Evolutionary conservation across 2,888 invertebrate species (phyloP).

Genomic region (Clistopyga incitator): DNA sequence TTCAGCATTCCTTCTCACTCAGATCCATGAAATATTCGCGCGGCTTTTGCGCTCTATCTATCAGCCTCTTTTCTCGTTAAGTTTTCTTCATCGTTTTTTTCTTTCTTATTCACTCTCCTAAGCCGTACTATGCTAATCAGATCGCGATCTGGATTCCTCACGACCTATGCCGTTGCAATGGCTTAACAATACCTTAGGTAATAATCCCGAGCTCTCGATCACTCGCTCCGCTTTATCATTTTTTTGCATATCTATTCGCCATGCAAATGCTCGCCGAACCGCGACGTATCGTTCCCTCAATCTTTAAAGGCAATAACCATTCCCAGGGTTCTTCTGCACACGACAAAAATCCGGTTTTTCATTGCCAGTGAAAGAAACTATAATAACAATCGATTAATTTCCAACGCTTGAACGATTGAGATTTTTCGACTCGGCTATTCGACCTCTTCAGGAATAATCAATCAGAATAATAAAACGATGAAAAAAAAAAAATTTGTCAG

Average conservation of each 20-base stretch:
- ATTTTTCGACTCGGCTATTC: not conserved
- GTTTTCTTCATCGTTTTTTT: constrained; percentile 33
- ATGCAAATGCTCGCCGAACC: constrained; percentile 54
- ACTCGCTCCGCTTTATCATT: constrained; percentile 25
- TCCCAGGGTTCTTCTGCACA: constrained; percentile 11
- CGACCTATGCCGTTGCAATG: not conserved
- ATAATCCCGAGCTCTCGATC: constrained; percentile 33
- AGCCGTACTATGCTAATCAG: constrained; percentile 68
- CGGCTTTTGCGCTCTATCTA: not conserved
- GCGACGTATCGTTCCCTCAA: constrained; percentile 45
- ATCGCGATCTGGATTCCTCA: constrained; percentile 68
- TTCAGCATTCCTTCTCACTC: constrained; percentile 31
- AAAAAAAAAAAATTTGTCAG: constrained; percentile 24
- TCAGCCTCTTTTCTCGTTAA: constrained; percentile 25
- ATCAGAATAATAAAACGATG: not conserved
- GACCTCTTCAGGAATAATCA: not conserved
- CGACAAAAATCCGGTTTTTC: constrained; percentile 28
- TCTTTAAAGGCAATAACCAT: constrained; percentile 40
- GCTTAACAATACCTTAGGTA: constrained; percentile 25
- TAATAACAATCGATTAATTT: constrained; percentile 35
- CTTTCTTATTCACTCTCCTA: constrained; percentile 58
- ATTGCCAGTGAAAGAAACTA: not conserved
- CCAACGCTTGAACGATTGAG: not conserved
- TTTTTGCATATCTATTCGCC: constrained; percentile 42
- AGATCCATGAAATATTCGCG: not conserved